Base-by-base conservation (phyloP, 37 sponge, comb jelly and placozoan genomes). In the Haliclona indistincta region DNA sequence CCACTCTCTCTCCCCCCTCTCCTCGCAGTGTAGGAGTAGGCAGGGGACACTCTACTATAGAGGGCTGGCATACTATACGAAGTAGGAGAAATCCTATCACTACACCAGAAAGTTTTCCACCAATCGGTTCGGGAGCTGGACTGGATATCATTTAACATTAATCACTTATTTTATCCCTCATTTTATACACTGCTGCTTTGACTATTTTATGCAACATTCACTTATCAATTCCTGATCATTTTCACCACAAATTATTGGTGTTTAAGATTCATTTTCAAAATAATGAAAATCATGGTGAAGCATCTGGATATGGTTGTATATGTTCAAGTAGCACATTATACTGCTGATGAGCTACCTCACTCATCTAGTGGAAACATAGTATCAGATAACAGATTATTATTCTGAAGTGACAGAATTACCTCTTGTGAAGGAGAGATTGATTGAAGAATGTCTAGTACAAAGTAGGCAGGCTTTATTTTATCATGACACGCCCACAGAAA, bases 251-350 rank as follows among this genome's bases (percentile, higher is more conserved):
- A n/a, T n/a, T n/a, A n/a, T n/a, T n/a, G n/a, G n/a, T n/a, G n/a
- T n/a, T n/a, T n/a, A n/a, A n/a, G n/a, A n/a, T n/a, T n/a, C n/a
- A n/a, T n/a, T n/a, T n/a, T n/a, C n/a, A n/a, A n/a, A n/a, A n/a
- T n/a, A n/a, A n/a, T n/a, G n/a, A n/a, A n/a, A n/a, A n/a, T n/a
- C n/a, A n/a, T n/a, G n/a, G n/a, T n/a, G n/a, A n/a, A n/a, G n/a
- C n/a, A 29, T 28, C n/a, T 40, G 66, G 54, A 5, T 8, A 34
- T 2, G 40, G 25, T 37, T 56, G 17, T 32, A 85, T 71, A 45
- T 77, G 85, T 29, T 74, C 56, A 11, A 86, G 38, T 26, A 89
- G 77, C 8, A 70, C 43, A 15, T 76, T 42, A 56, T 89, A 89
- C 60, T 89, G 85, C 20, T 84, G 76, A 38, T 81, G 76, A 34